Percentiles rank a stretch among this genome's conserved stretches.
These are phyloP conservation scores for Eurypyga helias DNA, from an alignment of 2,113 vertebrate species.

Conservation along the genomic window DNA sequence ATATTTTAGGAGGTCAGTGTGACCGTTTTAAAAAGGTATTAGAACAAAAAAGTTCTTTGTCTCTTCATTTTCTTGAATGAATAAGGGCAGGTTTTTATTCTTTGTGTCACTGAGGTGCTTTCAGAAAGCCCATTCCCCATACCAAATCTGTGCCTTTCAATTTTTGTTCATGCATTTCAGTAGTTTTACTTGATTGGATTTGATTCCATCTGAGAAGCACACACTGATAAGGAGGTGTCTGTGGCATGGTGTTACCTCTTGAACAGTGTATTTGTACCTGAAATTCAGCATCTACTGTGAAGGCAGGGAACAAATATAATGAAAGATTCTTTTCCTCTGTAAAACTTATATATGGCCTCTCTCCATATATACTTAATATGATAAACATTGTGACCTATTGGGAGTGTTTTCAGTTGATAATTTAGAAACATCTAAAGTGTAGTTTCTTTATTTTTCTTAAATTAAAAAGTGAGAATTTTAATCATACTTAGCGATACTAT, in stretches of 20 bases:
- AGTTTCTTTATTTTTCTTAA: background rate
- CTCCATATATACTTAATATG: background rate
- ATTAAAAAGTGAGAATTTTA: background rate
- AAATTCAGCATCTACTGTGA: background rate
- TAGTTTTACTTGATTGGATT: background rate
- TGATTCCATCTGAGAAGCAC: background rate
- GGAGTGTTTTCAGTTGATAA: background rate
- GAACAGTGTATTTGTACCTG: background rate
- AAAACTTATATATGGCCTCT: background rate
- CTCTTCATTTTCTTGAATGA: background rate
- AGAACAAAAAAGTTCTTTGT: background rate
- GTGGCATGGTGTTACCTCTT: background rate
- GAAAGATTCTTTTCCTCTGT: background rate
- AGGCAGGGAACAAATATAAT: background rate
- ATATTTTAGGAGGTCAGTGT: background rate
- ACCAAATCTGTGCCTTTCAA: background rate
- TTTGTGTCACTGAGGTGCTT: background rate
- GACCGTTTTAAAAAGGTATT: background rate
- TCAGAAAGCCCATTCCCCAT: background rate
- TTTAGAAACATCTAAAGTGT: background rate
- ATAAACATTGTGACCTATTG: background rate
- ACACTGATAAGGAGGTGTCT: background rate
- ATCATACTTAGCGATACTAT: background rate
- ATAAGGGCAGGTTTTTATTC: background rate
- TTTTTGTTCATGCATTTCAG: background rate